Evolutionary conservation across 2,113 vertebrate genomes (phyloP), one percentile per base, ranked within the genome.

Genomic region (Monopterus albus): DNA sequence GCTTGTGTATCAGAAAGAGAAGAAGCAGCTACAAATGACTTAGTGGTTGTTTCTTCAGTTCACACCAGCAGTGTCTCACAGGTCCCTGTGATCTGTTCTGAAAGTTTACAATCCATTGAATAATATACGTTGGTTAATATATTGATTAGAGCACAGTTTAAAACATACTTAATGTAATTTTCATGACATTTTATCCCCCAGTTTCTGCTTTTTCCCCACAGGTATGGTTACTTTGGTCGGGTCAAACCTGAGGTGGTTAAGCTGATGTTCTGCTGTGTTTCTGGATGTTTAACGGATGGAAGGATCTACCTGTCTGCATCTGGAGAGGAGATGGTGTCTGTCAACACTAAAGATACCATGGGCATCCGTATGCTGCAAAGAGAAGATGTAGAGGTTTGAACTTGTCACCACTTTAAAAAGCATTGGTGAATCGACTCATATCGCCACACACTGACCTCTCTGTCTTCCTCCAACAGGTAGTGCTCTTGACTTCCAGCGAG

Each of bases 211-310:
- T 7, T 12, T 13, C 69, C 52, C 2, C n/a, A 0, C 25, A 99
- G 97, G 77, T 98, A 92, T 31, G 98, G 98, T 9, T 98, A 99
- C 93, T 97, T 96, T 49, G 96, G 97, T 10, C 94, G 89, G 50
- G 89, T 91, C 47, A 92, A 89, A 1, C 89, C 94, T 1, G 94
- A 94, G 63, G 88, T 93, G 63, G 93, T 97, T 56, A 93, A 90
- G 50, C 89, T 99, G 13, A 75, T 99, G 81, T 91, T 98, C 72
- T 96, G 95, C 78, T 95, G 88, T 13, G 60, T 97, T 28, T 96
- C 94, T 2, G 96, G 95, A 5, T 96, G 96, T 78, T 86, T 98
- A 70, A 96, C 96, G 2, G 94, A 96, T 0, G 96, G 95, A 2
- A 89, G 92, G 76, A 88, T 97, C 73, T 93, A 91, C 23, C 49